A percentile compares a stretch with the other conserved stretches of the same genome.
phyloP scores from a whole-genome alignment of 2,113 vertebrate species.

The Cygnus buccinator region DNA sequence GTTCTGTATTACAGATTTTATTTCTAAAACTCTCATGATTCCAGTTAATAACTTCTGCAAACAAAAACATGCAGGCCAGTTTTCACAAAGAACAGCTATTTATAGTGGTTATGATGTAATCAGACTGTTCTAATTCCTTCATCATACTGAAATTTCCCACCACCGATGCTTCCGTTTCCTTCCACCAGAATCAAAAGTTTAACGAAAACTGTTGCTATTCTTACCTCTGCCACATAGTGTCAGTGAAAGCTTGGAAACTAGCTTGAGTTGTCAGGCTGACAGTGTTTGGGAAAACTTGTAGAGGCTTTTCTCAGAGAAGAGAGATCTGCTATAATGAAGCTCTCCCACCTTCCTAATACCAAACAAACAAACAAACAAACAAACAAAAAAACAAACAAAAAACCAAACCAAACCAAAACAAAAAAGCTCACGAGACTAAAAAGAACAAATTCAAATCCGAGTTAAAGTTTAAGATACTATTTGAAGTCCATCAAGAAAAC shows the following conservation, averaged over 20 bases:
- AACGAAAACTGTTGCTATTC: conserved; percentile 51
- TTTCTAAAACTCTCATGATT: background rate
- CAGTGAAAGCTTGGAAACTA: conserved; percentile 58
- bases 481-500: background rate
- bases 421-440: background rate
- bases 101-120: background rate
- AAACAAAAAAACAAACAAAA: background rate
- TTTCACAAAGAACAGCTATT: background rate
- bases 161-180: background rate
- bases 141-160: background rate
- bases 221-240: conserved; percentile 64
- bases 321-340: background rate
- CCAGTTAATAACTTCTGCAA: background rate
- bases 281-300: accelerated
- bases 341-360: background rate
- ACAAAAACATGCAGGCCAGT: background rate
- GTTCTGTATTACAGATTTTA: background rate
- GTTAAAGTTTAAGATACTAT: background rate
- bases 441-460: background rate
- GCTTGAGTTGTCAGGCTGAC: background rate
- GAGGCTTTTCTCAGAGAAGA: background rate
- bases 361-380: background rate
- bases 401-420: background rate
- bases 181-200: too few relatives aligned
- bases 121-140: background rate